Evolutionary conservation across 2,888 invertebrate genomes (phyloP), one percentile per base, ranked within the genome.

Genomic region (Crepidodera aurea): DNA sequence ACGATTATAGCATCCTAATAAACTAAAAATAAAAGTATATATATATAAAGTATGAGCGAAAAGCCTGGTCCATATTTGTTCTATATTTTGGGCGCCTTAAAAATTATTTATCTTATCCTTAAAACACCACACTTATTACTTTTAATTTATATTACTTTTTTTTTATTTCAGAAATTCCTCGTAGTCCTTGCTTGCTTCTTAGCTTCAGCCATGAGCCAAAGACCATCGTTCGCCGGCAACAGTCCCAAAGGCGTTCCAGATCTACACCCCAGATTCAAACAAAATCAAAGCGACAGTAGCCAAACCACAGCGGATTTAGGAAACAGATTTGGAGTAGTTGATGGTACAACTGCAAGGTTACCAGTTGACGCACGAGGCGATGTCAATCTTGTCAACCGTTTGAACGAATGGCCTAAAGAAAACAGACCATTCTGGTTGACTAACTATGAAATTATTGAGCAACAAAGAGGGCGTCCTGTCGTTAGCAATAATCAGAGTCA

Each of bases 341-440:
- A 61, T 40, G 81, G 82, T 0, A 80, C 83, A 0, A 82, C 84
- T 0, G 75, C 77, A 16, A 79, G 79, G 18, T 75, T 89, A 22
- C 90, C 90, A 0, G 75, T 88, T 1, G 89, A 90, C 79, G 90
- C 90, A 0, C 82, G 84, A 29, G 90, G 89, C 1, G 89, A 91
- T 71, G 77, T 77, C 42, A 83, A 85, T 1, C 78, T 88, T 2
- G 81, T 90, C 0, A 84, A 90, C 39, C 80, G 87, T n/a, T 81
- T 91, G 22, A 87, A 85, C 73, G 83, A 84, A 32, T 84, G 88
- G 77, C 90, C 91, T 0, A 76, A 84, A 53, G 89, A 90, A 66
- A 82, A 88, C 42, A 86, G 87, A 65, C 91, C 91, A 0, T 91
- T 89, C 79, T 91, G 91, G 91, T 84, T 86, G 62, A 75, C 90